These are phyloP conservation scores for Podilymbus podiceps DNA, from an alignment of 2,113 vertebrate genomes.

Conservation along the genomic window DNA sequence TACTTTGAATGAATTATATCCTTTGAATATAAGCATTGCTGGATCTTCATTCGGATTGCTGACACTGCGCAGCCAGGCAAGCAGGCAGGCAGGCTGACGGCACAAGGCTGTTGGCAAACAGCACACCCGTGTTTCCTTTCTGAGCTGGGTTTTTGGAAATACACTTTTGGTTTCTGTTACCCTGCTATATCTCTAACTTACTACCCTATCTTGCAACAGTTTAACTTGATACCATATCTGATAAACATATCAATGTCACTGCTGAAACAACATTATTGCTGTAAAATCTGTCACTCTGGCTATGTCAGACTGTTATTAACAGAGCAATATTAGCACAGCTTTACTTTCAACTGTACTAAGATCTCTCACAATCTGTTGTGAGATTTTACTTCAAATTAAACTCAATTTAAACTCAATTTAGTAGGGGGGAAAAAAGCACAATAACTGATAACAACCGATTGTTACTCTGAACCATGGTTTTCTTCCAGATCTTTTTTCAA, in stretches of 20 bases:
- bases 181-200: slow-evolving; percentile 22
- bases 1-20: background rate
- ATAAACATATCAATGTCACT: slow-evolving; percentile 44
- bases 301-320: background rate
- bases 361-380: slow-evolving; percentile 21
- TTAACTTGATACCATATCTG: slow-evolving; percentile 18
- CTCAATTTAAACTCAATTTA: background rate
- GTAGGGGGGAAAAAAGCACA: rapidly evolving
- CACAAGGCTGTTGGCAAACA: slow-evolving; percentile 2
- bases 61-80: background rate
- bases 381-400: slow-evolving; percentile 4
- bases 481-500: background rate
- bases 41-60: background rate
- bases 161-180: background rate
- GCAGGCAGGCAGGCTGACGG: background rate
- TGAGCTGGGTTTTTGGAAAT: background rate
- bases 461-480: background rate
- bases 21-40: background rate
- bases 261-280: slow-evolving; percentile 9
- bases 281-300: slow-evolving; percentile 14
- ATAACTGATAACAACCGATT: background rate
- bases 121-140: background rate
- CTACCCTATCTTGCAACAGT: background rate
- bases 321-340: background rate
- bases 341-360: background rate